These are phyloP conservation scores for Dasypogon diadema DNA, from an alignment of 2,888 invertebrate genomes.

Conservation along the genomic window DNA sequence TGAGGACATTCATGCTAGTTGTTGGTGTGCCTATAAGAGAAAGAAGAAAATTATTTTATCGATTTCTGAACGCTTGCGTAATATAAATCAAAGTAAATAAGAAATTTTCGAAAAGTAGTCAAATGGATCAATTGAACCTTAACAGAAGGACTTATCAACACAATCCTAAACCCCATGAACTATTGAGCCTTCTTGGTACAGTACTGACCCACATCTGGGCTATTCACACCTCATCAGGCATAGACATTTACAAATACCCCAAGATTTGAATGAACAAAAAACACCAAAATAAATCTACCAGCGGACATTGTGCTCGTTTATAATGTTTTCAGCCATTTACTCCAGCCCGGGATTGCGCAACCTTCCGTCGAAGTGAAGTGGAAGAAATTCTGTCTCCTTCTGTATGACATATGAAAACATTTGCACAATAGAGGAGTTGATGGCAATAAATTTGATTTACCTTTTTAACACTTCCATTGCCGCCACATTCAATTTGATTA, in stretches of 20 bases:
- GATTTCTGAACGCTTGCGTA: too few relatives aligned
- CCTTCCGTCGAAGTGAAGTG: neutral
- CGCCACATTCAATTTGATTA: conserved; percentile 30
- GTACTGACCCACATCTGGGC: neutral
- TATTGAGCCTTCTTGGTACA: too few relatives aligned
- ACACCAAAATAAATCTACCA: neutral
- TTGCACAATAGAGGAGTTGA: neutral
- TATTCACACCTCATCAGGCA: neutral
- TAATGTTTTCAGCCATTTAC: neutral
- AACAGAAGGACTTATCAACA: too few relatives aligned
- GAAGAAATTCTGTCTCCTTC: neutral
- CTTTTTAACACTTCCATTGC: conserved; percentile 28
- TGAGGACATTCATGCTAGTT: conserved; percentile 23
- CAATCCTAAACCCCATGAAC: too few relatives aligned
- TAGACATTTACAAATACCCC: neutral
- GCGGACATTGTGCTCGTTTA: neutral
- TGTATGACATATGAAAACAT: neutral
- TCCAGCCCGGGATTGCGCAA: neutral
- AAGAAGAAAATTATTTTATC: too few relatives aligned
- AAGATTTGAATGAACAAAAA: neutral
- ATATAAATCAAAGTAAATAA: too few relatives aligned
- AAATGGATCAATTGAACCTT: too few relatives aligned
- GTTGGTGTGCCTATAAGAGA: conserved; percentile 2
- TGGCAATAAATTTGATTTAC: conserved; percentile 28
- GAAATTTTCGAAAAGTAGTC: too few relatives aligned